These are phyloP conservation scores for Hydroisotoma schaefferi DNA, from an alignment of 2,888 invertebrate genomes.

Conservation along the genomic window DNA sequence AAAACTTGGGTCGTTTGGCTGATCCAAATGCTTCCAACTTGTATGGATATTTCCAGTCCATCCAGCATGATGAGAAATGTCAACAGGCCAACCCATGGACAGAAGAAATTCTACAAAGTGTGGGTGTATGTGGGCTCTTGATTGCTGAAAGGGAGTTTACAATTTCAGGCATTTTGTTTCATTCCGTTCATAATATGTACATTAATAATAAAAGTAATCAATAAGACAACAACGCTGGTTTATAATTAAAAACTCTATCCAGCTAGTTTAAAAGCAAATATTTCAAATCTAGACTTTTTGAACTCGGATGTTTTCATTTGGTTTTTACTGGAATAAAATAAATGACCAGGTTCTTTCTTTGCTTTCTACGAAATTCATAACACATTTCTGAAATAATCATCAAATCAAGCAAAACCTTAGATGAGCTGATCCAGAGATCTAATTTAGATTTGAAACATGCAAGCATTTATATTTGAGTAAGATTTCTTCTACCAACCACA, in stretches of 20 bases:
- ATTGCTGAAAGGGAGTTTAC: conserved; percentile 52
- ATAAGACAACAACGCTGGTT: no score
- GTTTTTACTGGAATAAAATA: no score
- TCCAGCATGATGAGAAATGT: conserved; percentile 79
- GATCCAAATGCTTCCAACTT: conserved; percentile 66
- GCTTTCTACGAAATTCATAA: not conserved
- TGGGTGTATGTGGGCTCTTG: conserved; percentile 53
- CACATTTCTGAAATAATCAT: no score
- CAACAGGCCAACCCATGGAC: conserved; percentile 84
- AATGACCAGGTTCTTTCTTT: no score
- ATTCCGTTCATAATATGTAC: not conserved
- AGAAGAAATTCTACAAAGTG: conserved; percentile 61
- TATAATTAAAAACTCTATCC: no score
- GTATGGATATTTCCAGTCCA: conserved; percentile 89
- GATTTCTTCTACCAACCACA: conserved; percentile 64
- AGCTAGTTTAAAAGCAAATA: no score
- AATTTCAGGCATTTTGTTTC: not conserved
- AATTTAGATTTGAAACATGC: no score
- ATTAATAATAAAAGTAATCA: not conserved
- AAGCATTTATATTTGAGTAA: no score
- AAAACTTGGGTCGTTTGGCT: not conserved
- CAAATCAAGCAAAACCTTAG: no score
- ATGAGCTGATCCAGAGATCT: no score
- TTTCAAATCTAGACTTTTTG: no score
- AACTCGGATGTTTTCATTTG: no score